Base-by-base conservation (phyloP, 1,140 invertebrate species). In the Sitophilus oryzae region DNA sequence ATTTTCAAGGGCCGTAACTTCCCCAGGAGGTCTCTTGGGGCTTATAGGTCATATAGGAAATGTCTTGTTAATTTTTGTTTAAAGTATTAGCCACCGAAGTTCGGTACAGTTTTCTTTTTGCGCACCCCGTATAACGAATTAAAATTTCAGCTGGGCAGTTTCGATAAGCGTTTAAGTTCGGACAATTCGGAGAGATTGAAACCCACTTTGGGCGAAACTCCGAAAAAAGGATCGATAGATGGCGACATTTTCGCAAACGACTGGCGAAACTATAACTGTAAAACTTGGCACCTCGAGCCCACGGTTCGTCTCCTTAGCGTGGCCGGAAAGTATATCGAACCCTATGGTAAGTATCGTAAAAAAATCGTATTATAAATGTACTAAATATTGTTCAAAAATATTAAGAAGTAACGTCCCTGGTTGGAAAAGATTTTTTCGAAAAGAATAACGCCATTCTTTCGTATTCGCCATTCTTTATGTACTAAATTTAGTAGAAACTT, bases 281-380 rank as follows among this genome's bases (percentile, higher is more conserved):
- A 93, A 74, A 94, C 92, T 0, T 98, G 96, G 96, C 92, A 96
- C 68, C 78, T 98, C 22, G 95, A 98, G 74, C 96, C 96, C 3
- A 98, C 94, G 44, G 93, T 99, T 46, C 82, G 91, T 83, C 89
- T 71, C 15, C 47, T 71, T 30, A 70, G 69, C 37, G 69, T 71
- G n/a, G 69, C 69, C n/a, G 93, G 93, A 11, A 93, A 94, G 72
- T 90, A 91, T 59, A 95, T 98, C 58, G 93, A 97, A 72, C 93
- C 94, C 0, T 96, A 97, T 66, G 95, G 94, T 57, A 57, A 40
- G 52, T 36, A 19, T 2, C 20, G 1, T 1, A 25, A 21, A 25
- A 16, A 22, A 10, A 16, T 16, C 20, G 3, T n/a, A n/a, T n/a
- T n/a, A n/a, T n/a, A n/a, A n/a, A n/a, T n/a, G n/a, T n/a, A n/a